Percentiles rank a stretch among this genome's conserved stretches.
Conservation (phyloP, 1,140 invertebrate genomes). For the Cydia strobilella region DNA sequence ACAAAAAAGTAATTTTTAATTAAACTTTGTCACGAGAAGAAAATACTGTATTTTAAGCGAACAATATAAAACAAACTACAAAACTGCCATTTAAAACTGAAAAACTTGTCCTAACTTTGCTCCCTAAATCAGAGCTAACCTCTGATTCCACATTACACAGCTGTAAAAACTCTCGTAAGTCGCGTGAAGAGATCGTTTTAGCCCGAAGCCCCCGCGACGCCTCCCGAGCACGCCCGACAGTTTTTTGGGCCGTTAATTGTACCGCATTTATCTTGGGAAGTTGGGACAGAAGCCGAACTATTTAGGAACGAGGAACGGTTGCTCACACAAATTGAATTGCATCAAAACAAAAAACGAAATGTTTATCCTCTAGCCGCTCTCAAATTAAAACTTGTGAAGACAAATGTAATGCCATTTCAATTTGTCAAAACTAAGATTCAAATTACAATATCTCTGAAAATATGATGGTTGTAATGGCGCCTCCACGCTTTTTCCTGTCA, state of each 20-base stretch:
- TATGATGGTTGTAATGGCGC: too few relatives aligned
- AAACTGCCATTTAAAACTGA: not conserved
- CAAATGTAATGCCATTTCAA: too few relatives aligned
- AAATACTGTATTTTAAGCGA: too few relatives aligned
- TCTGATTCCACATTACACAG: not conserved
- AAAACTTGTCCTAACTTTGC: not conserved
- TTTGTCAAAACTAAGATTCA: too few relatives aligned
- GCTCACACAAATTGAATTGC: not conserved
- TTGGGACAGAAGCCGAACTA: slow-evolving; percentile 52
- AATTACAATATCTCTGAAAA: too few relatives aligned
- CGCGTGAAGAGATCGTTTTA: slow-evolving; percentile 6
- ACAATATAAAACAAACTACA: too few relatives aligned
- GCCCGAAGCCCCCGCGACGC: slow-evolving; percentile 61
- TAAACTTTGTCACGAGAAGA: too few relatives aligned
- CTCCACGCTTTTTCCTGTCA: not conserved
- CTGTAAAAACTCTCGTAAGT: not conserved
- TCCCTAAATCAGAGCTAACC: not conserved
- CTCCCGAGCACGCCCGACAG: slow-evolving; percentile 42
- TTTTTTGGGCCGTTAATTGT: slow-evolving; percentile 74
- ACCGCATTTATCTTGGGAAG: slow-evolving; percentile 66
- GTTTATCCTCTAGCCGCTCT: too few relatives aligned
- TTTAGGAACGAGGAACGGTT: slow-evolving; percentile 10
- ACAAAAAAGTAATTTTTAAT: too few relatives aligned
- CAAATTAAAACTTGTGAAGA: too few relatives aligned
- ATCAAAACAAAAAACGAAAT: not conserved